A percentile compares a stretch with the other conserved stretches of the same genome.
Conservation (phyloP, 1,140 invertebrate genomes). For the Orius insidiosus region DNA sequence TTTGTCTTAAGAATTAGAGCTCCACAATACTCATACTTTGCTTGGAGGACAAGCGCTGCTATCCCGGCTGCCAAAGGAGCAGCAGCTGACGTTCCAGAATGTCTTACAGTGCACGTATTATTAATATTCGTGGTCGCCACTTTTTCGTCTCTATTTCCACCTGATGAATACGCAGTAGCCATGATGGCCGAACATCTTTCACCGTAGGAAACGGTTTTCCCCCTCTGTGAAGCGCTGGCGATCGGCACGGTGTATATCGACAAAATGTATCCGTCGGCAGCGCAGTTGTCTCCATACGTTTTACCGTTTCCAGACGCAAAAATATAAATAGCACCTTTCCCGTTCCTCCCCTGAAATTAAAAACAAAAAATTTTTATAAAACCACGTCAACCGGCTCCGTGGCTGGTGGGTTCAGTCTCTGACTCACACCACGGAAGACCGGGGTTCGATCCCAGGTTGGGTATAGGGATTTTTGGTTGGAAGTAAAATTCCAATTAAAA, state of each 20-base stretch:
- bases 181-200: slow-evolving; percentile 76
- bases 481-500: too few species aligned
- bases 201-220: slow-evolving; percentile 73
- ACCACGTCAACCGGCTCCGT: too few species aligned
- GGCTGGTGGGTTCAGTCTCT: too few species aligned
- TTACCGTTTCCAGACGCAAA: slow-evolving; percentile 91
- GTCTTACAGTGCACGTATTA: slow-evolving; percentile 56
- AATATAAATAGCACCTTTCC: slow-evolving; percentile 72
- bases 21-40: slow-evolving; percentile 42
- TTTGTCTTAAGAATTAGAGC: not conserved
- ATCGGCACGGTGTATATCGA: slow-evolving; percentile 77
- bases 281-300: slow-evolving; percentile 65
- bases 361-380: too few species aligned
- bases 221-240: slow-evolving; percentile 71
- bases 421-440: too few species aligned
- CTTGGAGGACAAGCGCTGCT: slow-evolving; percentile 62
- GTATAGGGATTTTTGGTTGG: too few species aligned
- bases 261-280: slow-evolving; percentile 76
- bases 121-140: slow-evolving; percentile 66
- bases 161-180: slow-evolving; percentile 76
- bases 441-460: too few species aligned
- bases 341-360: slow-evolving; percentile 51
- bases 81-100: slow-evolving; percentile 71
- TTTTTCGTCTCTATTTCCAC: slow-evolving; percentile 60
- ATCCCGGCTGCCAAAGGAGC: slow-evolving; percentile 75